These are phyloP conservation scores for Neria commutata DNA, from an alignment of 2,888 invertebrate species.

Conservation along the genomic window DNA sequence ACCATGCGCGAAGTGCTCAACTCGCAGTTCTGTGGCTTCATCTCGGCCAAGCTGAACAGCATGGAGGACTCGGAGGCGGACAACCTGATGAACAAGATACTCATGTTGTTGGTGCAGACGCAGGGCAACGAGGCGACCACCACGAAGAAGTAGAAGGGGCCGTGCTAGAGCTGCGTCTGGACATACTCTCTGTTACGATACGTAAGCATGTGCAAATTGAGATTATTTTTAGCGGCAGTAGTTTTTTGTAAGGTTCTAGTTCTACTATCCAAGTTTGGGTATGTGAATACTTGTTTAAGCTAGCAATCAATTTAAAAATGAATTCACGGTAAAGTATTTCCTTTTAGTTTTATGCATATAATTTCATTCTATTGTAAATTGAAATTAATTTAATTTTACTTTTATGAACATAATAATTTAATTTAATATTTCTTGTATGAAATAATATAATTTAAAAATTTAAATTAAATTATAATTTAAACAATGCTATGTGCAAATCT, in stretches of 20 bases:
- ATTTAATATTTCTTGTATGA: neutral
- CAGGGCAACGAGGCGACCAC: slow-evolving; percentile 43
- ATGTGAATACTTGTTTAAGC: too few species aligned
- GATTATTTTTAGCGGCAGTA: too few species aligned
- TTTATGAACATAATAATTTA: neutral
- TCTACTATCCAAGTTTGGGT: too few species aligned
- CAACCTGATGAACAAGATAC: slow-evolving; percentile 58
- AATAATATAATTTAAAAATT: too few species aligned
- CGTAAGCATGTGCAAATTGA: too few species aligned
- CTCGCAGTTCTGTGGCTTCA: slow-evolving; percentile 58
- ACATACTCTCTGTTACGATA: too few species aligned
- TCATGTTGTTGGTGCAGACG: slow-evolving; percentile 54
- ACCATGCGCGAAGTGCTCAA: slow-evolving; percentile 58
- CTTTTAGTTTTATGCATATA: too few species aligned
- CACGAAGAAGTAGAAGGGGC: slow-evolving; percentile 3
- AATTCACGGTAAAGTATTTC: too few species aligned
- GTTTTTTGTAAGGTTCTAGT: too few species aligned
- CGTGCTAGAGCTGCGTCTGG: neutral
- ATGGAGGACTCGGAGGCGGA: slow-evolving; percentile 59
- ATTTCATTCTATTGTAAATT: neutral
- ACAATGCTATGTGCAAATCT: too few species aligned
- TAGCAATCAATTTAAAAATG: too few species aligned
- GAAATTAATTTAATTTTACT: neutral
- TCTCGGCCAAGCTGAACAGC: slow-evolving; percentile 58
- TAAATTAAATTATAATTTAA: too few species aligned